Base-by-base conservation (phyloP, 2,888 invertebrate species). In the Eudasyphora cyanicolor region DNA sequence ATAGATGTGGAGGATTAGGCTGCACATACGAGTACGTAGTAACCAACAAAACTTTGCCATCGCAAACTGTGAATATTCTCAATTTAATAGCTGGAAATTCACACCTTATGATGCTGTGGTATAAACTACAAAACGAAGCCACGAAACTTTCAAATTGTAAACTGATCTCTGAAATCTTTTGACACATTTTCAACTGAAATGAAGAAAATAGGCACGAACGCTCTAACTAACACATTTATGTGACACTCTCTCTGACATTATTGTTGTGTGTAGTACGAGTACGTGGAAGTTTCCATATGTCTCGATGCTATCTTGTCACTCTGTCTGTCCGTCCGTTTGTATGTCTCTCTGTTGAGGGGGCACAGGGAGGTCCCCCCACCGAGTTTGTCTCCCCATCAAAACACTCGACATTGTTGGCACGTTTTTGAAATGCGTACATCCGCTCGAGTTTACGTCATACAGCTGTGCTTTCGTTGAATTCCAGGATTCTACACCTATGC, bases 391-490 rank as follows among this genome's bases (percentile, higher is more conserved):
- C 17, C 60, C 14, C 60, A 32, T 6, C 14, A 60, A 29, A 60
- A 29, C 67, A 38, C 35, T 60, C 24, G 67, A 67, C 24, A 24
- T 24, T 24, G 67, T 38, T 67, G 42, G 67, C 67, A 67, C 67
- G 67, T 67, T 67, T 42, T 21, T 67, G 24, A 67, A 67, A 67
- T 67, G 67, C 67, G 67, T 67, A 67, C 42, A 38, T 67, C 67
- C 38, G 42, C 32, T 4, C 0, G 67, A 24, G 35, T 67, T 67
- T 38, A 67, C 67, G 67, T 67, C 67, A 64, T 38, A 19, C 14
- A 35, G 12, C 17, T 1, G 62, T 12, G 32, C 10, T 35, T 54
- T 1, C 21, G 19, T 24, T 3, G 10, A 14, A 14, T 38, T 12
- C 14, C 14, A 8, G 38, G 8, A 8, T 38, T 12, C 38, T 2